Conservation (phyloP, 2,797 vertebrate species). For the Pipistrellus pipistrellus region DNA sequence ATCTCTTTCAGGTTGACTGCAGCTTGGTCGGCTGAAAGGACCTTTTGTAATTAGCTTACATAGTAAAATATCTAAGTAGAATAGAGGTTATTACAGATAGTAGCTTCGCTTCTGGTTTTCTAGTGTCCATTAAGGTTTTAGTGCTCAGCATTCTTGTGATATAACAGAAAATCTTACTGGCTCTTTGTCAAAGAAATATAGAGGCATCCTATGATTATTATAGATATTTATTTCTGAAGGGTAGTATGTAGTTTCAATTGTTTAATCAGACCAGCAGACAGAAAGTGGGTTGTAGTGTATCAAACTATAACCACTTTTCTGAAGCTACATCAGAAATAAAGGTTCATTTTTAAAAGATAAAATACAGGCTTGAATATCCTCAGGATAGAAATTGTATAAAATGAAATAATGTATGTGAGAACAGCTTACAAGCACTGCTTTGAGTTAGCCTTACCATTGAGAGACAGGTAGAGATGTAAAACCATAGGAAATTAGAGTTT, state of each 20-base stretch:
- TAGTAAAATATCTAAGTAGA: not conserved
- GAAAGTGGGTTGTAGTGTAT: constrained; percentile 18
- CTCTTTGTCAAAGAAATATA: constrained; percentile 5
- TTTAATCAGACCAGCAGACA: constrained; percentile 54
- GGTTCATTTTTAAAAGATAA: constrained; percentile 53
- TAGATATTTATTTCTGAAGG: constrained; percentile 55
- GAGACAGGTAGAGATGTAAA: constrained; percentile 21
- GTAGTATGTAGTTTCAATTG: not conserved
- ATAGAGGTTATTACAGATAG: not conserved
- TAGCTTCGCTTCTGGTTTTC: constrained; percentile 25
- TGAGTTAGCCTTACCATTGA: constrained; percentile 40
- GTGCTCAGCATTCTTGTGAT: constrained; percentile 29
- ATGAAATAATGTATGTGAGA: constrained; percentile 26
- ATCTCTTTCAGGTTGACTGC: constrained; percentile 23
- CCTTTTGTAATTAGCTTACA: constrained; percentile 43
- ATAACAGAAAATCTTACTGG: not conserved
- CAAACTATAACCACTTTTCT: constrained; percentile 13
- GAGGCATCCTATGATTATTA: not conserved
- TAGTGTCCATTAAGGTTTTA: not conserved
- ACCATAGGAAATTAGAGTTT: constrained; percentile 47
- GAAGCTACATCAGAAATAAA: constrained; percentile 34
- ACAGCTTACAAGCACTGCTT: constrained; percentile 48
- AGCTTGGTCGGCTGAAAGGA: constrained; percentile 27
- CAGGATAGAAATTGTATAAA: constrained; percentile 40
- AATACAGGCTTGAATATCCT: not conserved